phyloP scores from a whole-genome alignment of 2,113 vertebrate genomes.

The Oostethus manadensis region DNA sequence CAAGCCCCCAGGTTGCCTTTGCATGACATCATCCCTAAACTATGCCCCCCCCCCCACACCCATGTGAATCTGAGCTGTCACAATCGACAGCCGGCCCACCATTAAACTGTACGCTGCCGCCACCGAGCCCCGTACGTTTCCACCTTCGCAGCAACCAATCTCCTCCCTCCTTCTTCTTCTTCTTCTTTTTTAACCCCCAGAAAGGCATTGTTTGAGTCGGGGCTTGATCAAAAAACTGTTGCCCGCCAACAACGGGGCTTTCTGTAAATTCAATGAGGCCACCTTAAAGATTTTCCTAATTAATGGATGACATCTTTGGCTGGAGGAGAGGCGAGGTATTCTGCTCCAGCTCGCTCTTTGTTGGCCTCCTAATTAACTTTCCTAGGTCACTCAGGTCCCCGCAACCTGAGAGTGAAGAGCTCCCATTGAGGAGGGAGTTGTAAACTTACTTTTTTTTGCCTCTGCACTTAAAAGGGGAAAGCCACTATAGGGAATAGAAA shows the following conservation, averaged over 20 bases:
- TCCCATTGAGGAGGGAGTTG: constrained; percentile 94
- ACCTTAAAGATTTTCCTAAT: constrained; percentile 99
- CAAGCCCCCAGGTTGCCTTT: constrained; percentile 90
- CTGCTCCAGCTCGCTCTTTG: constrained; percentile 98
- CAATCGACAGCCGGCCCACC: constrained; percentile 73
- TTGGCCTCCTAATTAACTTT: constrained; percentile 99
- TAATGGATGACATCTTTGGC: constrained; percentile 99
- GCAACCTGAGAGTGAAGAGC: constrained; percentile 99
- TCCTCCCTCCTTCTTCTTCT: constrained; percentile 69
- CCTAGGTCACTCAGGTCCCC: constrained; percentile 99
- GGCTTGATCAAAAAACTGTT: constrained; percentile 99
- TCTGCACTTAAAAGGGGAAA: constrained; percentile 96
- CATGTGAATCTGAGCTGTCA: constrained; percentile 92
- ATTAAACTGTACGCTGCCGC: constrained; percentile 86
- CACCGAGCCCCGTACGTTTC: constrained; percentile 78
- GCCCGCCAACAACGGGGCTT: constrained; percentile 91
- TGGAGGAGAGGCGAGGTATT: constrained; percentile 99
- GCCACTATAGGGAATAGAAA: constrained; percentile 96
- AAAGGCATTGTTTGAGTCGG: constrained; percentile 82
- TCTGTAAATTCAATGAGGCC: constrained; percentile 98
- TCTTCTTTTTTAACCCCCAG: constrained; percentile 74
- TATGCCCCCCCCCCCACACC: constrained; percentile 86
- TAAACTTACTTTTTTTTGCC: constrained; percentile 99
- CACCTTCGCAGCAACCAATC: constrained; percentile 41
- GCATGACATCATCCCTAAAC: constrained; percentile 98